These are phyloP conservation scores for Agrypnia vestita DNA, from an alignment of 1,140 invertebrate species.

Conservation along the genomic window DNA sequence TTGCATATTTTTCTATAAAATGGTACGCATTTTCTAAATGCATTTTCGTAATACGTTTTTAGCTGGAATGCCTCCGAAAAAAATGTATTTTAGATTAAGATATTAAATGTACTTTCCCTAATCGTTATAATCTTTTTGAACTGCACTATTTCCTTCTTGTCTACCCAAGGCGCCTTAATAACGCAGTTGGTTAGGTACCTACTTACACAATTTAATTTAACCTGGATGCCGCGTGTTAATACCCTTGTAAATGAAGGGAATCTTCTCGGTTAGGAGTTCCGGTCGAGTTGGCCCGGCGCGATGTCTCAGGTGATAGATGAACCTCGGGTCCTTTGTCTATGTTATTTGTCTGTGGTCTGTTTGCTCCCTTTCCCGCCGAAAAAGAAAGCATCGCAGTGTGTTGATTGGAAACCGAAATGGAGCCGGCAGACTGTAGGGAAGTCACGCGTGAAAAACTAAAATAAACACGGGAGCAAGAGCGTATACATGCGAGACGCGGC, in stretches of 20 bases:
- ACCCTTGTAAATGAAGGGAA: constrained; percentile 13
- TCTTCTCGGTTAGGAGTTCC: constrained; percentile 14
- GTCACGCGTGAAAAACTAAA: constrained; percentile 28
- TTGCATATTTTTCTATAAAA: no score
- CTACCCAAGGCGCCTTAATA: no score
- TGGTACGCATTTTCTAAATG: no score
- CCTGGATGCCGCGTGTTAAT: constrained; percentile 1
- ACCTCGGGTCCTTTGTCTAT: constrained; percentile 48
- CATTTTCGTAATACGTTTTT: no score
- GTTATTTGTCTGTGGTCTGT: constrained; percentile 55
- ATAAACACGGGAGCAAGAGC: constrained; percentile 11
- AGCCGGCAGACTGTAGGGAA: constrained; percentile 17
- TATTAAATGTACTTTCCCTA: no score
- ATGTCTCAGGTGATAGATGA: constrained; percentile 48
- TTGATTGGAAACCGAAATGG: constrained; percentile 47
- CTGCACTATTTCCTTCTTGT: no score
- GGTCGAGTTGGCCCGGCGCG: constrained; percentile 24
- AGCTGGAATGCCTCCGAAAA: no score
- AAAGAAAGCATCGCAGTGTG: constrained; percentile 29
- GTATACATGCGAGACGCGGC: neutral
- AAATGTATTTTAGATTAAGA: no score
- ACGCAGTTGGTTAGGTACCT: no score
- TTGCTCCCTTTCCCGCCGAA: constrained; percentile 47
- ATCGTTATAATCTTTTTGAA: no score
- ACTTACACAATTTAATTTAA: no score